Base-by-base conservation (phyloP, 35 echinoderm and acorn worm genomes). In the Ophiothrix spiculata region DNA sequence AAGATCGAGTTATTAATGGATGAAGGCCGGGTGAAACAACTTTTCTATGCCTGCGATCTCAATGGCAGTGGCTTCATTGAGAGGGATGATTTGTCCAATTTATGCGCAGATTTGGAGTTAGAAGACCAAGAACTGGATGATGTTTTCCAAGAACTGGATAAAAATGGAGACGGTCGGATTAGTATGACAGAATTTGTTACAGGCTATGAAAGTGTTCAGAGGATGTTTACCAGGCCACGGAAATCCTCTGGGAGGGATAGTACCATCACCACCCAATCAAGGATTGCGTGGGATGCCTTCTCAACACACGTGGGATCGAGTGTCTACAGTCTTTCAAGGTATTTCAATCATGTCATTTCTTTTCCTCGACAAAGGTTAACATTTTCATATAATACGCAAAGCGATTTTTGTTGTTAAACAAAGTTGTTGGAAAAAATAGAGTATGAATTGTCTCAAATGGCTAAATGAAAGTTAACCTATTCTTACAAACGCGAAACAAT, bases 1-100 rank as follows among this genome's bases (percentile, higher is more conserved):
- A n/a, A n/a, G n/a, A n/a, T n/a, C n/a, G n/a, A 85, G 89, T 81
- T 85, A 28, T n/a, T n/a, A 0, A 46, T 99, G 40, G 92, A 93
- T 64, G 89, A 90, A 39, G 84, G 87, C 38, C 79, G 86, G 36
- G 85, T 99, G 16, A 78, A 91, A 45, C 92, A 99, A 34, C 86
- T 99, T 1, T 99, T 99, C 56, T 56, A 56, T 6, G 96, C 92
- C 17, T 99, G 96, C 39, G 96, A 99, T 80, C 49, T 94, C 21
- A 99, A 99, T 82, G 81, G 83, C 36, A 99, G 96, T 75, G 96
- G 96, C 0, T 99, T 82, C 83, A 92, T 99, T 35, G 96, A 99
- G 77, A 64, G 85, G 23, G 96, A 99, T 0, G 96, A 99, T 41
- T 60, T 98, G 11, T 35, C 84, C 21, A 89, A 91, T 38, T 83